Conservation (phyloP, 2,888 invertebrate genomes). For the Synergus itoensis region DNA sequence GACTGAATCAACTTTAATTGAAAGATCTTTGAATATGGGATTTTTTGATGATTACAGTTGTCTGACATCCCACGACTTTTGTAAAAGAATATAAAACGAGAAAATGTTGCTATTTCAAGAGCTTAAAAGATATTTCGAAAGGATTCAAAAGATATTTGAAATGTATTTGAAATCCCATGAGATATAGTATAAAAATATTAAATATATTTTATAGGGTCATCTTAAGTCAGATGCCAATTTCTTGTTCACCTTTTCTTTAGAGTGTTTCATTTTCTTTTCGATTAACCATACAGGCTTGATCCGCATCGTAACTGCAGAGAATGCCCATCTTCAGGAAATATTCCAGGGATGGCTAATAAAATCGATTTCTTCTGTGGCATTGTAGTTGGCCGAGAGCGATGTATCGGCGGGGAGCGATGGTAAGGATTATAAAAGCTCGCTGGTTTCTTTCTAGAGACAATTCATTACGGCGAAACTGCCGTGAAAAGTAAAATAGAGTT, state of each 20-base stretch:
- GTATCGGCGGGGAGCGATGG: not conserved
- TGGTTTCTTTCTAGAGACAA: not conserved
- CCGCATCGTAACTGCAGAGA: not conserved
- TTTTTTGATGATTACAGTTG: too few relatives aligned
- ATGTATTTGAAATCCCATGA: too few relatives aligned
- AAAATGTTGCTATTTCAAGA: too few relatives aligned
- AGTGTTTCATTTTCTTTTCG: not conserved
- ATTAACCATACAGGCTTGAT: not conserved
- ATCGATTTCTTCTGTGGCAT: conserved; percentile 8
- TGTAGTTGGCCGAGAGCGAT: not conserved
- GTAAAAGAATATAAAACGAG: too few relatives aligned
- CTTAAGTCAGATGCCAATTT: not conserved
- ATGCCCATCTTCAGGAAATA: not conserved
- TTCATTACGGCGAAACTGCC: conserved; percentile 1
- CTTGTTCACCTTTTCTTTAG: not conserved
- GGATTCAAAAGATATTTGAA: too few relatives aligned
- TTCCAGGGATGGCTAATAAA: conserved; percentile 5
- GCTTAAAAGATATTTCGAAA: too few relatives aligned
- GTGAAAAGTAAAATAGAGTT: conserved; percentile 19
- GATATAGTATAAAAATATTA: too few relatives aligned
- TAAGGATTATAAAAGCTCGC: conserved; percentile 1
- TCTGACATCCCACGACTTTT: too few relatives aligned
- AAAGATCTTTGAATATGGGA: too few relatives aligned
- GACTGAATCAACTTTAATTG: too few relatives aligned
- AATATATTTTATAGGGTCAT: too few relatives aligned